phyloP scores from a whole-genome alignment of 2,888 invertebrate species.

The Cordilura impudica region DNA sequence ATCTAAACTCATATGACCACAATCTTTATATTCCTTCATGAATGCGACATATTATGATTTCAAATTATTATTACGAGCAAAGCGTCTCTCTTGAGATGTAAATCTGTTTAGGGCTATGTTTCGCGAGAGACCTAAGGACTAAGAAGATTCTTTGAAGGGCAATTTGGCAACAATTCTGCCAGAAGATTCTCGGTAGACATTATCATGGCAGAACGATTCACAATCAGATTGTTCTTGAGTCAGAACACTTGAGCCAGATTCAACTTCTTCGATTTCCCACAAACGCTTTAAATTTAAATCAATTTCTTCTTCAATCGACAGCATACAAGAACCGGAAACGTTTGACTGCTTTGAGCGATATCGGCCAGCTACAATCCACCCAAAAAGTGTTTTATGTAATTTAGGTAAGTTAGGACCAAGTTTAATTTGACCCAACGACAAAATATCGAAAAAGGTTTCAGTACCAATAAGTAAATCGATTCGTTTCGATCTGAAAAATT shows the following conservation, averaged over 20 bases:
- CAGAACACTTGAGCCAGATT: background rate
- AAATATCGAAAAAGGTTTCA: conserved; percentile 51
- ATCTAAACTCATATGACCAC: conserved; percentile 76
- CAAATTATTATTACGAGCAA: conserved; percentile 29
- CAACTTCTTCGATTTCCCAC: conserved; percentile 36
- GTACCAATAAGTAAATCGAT: conserved; percentile 61
- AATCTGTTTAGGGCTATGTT: conserved; percentile 48
- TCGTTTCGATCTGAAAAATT: conserved; percentile 52
- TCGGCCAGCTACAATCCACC: conserved; percentile 61
- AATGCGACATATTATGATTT: conserved; percentile 52
- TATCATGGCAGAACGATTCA: conserved; percentile 29
- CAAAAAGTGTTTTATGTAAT: conserved; percentile 61
- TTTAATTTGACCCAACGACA: conserved; percentile 60
- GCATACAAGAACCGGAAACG: conserved; percentile 18
- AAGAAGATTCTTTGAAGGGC: conserved; percentile 49
- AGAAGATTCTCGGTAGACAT: conserved; percentile 11
- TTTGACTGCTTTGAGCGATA: background rate
- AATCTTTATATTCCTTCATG: conserved; percentile 59
- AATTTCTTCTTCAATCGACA: conserved; percentile 18
- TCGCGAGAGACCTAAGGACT: conserved; percentile 42
- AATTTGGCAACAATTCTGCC: conserved; percentile 44
- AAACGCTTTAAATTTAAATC: conserved; percentile 15
- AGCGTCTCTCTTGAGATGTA: conserved; percentile 44
- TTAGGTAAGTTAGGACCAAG: conserved; percentile 50
- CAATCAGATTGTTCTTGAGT: conserved; percentile 41